Percentiles rank a stretch among this genome's conserved stretches.
Evolutionary conservation across 2,113 vertebrate species (phyloP).

Genomic region (Mixornis gularis): DNA sequence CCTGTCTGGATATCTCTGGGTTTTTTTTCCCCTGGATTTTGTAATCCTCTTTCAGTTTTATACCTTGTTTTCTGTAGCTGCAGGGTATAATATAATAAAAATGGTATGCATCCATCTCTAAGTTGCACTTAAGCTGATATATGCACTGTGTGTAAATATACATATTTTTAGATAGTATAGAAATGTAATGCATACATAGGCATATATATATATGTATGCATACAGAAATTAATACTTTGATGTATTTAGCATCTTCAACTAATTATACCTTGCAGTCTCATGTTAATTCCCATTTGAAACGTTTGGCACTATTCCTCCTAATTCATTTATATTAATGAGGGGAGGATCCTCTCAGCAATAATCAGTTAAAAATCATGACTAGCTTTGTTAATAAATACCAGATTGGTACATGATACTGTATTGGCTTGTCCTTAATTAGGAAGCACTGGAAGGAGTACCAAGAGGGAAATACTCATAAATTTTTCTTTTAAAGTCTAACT

Average conservation of each 20-base stretch:
- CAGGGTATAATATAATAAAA: neutral
- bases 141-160: neutral
- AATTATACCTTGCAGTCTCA: constrained; percentile 63
- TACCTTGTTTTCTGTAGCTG: neutral
- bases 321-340: constrained; percentile 71
- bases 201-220: neutral
- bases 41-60: neutral
- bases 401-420: constrained; percentile 49
- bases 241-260: constrained; percentile 61
- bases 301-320: constrained; percentile 60
- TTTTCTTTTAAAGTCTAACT: constrained; percentile 58
- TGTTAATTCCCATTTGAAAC: constrained; percentile 61
- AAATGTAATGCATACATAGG: neutral
- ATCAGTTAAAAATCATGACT: constrained; percentile 68
- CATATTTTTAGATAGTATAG: constrained; percentile 15
- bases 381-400: constrained; percentile 69
- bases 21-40: neutral
- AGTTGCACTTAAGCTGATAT: neutral
- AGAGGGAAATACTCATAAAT: constrained; percentile 54
- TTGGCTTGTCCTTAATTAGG: constrained; percentile 65
- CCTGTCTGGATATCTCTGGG: neutral
- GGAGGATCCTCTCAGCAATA: constrained; percentile 63
- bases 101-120: neutral
- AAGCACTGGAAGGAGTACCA: constrained; percentile 47
- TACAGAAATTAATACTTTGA: constrained; percentile 59